Percentiles rank a stretch among this genome's conserved stretches.
Conservation (phyloP, 2,888 invertebrate species). For the Drosophila longiperda region DNA sequence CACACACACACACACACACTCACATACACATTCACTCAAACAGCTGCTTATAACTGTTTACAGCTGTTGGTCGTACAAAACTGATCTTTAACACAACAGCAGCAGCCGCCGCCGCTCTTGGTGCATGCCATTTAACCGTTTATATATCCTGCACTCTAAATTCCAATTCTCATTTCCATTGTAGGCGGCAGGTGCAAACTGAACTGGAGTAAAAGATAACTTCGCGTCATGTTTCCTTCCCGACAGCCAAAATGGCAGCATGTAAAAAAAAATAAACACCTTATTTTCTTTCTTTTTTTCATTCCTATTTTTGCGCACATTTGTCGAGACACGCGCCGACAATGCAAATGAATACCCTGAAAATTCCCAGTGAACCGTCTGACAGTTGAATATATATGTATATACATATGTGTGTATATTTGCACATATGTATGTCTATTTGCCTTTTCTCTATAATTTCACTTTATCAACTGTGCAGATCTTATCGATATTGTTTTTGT, state of each 20-base stretch:
- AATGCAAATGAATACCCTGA: slow-evolving; percentile 38
- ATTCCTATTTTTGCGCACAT: slow-evolving; percentile 17
- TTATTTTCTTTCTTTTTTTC: slow-evolving; percentile 1
- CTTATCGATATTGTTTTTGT: slow-evolving; percentile 65
- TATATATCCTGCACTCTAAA: slow-evolving; percentile 31
- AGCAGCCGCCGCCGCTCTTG: slow-evolving; percentile 19
- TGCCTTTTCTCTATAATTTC: slow-evolving; percentile 26
- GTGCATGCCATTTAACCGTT: slow-evolving; percentile 62
- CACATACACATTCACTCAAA: slow-evolving; percentile 6
- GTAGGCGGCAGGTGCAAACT: slow-evolving; percentile 76
- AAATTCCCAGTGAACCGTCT: slow-evolving; percentile 37
- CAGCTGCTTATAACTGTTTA: slow-evolving; percentile 57
- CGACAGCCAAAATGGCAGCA: slow-evolving; percentile 63
- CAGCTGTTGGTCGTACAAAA: slow-evolving; percentile 54
- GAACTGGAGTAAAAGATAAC: slow-evolving; percentile 28
- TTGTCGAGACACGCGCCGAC: slow-evolving; percentile 59
- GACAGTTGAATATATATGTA: slow-evolving; percentile 5
- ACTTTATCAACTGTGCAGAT: slow-evolving; percentile 47
- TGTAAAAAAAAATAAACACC: slow-evolving; percentile 16
- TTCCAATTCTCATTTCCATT: slow-evolving; percentile 34
- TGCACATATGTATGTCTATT: neutral
- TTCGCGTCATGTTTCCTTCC: slow-evolving; percentile 68
- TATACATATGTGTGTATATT: slow-evolving; percentile 1
- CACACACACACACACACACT: slow-evolving; percentile 14
- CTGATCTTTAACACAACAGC: slow-evolving; percentile 48